Evolutionary conservation across 2,113 vertebrate genomes (phyloP), one percentile per base, ranked within the genome.

Genomic region (Physeter macrocephalus): DNA sequence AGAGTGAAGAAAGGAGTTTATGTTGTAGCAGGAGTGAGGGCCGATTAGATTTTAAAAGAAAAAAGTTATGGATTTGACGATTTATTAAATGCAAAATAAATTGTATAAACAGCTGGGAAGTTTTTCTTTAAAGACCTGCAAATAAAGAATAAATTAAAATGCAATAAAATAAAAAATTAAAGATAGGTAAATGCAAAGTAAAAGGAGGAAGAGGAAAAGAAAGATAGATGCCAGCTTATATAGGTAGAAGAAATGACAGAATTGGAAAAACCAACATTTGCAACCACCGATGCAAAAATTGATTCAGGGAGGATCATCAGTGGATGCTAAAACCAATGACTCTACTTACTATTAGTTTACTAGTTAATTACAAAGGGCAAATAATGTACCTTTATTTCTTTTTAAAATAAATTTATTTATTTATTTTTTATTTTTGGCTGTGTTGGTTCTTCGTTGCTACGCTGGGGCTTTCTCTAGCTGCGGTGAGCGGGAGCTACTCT

Each of bases 31-130:
- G 54, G 66, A 59, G 27, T 92, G 59, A 92, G 5, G 46, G 72
- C 41, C 49, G 66, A 36, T 64, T n/a, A 34, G 39, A 71, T 71
- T 81, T 88, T 36, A 18, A 84, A 27, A n/a, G 62, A 36, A 87
- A 92, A 89, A 84, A n/a, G 13, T 61, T 78, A 11, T 59, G 36
- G 82, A 96, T 90, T 29, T 64, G 88, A 59, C 29, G 18, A 34
- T 69, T 80, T 64, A 41, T 61, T 87, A 90, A 89, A 31, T 74
- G n/a, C 43, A 90, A 94, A 96, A 75, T 8, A 95, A 93, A 94
- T 52, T 72, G 13, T 83, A 59, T 57, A 83, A 75, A 78, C 8
- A 39, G 17, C 43, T 57, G 52, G 27, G 43, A 87, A 74, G 36
- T 83, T 61, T 90, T 90, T 85, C 84, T 88, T 94, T 92, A 72